These are phyloP conservation scores for Sebastolobus alascanus DNA, from an alignment of 2,797 vertebrate genomes.

Conservation along the genomic window DNA sequence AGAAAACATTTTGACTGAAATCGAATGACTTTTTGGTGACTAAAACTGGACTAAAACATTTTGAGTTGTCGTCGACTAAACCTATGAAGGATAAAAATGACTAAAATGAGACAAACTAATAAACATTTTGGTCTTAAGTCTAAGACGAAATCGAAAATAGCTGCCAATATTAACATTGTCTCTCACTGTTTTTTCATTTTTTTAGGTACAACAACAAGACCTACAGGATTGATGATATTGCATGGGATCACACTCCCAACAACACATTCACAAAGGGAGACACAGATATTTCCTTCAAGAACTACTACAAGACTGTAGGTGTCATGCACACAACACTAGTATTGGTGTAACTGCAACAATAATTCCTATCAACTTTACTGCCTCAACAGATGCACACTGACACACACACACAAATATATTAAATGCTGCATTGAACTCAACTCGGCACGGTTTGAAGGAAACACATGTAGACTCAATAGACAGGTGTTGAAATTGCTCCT, in stretches of 20 bases:
- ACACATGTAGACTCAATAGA: neutral
- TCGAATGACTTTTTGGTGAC: too few species aligned
- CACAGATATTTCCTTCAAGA: slow-evolving; percentile 87
- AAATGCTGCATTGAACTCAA: neutral
- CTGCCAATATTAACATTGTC: too few species aligned
- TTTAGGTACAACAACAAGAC: slow-evolving; percentile 97
- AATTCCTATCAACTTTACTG: neutral
- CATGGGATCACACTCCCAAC: slow-evolving; percentile 92
- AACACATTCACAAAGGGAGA: slow-evolving; percentile 91
- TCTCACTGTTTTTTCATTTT: neutral
- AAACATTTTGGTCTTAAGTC: too few species aligned
- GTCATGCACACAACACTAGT: neutral
- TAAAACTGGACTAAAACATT: too few species aligned
- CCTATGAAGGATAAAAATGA: too few species aligned
- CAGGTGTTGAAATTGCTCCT: neutral
- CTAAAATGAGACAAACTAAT: too few species aligned
- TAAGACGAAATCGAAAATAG: too few species aligned
- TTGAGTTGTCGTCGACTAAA: too few species aligned
- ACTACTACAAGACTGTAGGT: slow-evolving; percentile 91
- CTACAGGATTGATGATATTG: slow-evolving; percentile 94
- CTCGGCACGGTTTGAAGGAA: neutral
- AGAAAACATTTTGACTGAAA: too few species aligned
- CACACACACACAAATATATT: neutral
- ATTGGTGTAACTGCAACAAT: neutral
- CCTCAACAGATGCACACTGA: neutral